phyloP scores from a whole-genome alignment of 2,113 vertebrate species.

The Phalacrocorax carbo region DNA sequence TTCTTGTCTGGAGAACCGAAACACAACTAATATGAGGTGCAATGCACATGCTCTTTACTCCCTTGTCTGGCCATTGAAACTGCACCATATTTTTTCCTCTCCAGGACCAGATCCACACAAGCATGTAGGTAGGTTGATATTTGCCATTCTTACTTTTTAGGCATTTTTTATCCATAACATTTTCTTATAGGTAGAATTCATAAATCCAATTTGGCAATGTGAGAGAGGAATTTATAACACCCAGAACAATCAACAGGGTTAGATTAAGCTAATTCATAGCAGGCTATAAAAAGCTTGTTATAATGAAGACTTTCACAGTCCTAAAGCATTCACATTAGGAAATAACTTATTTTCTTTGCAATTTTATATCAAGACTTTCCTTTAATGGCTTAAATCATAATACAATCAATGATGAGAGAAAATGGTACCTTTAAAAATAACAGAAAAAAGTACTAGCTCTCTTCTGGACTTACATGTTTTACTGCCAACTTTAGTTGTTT shows the following conservation, averaged over 20 bases:
- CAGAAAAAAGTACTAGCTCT: background rate
- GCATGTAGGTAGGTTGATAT: background rate
- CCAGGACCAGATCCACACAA: fast-evolving
- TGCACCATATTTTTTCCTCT: background rate
- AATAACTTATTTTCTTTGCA: background rate
- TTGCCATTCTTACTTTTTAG: background rate
- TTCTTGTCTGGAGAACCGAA: background rate
- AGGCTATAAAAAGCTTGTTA: background rate
- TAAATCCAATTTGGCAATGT: background rate
- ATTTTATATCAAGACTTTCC: background rate
- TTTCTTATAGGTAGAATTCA: background rate
- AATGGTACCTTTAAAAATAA: background rate
- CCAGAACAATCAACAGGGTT: background rate
- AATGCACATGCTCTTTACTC: background rate
- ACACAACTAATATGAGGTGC: background rate
- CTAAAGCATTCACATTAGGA: background rate
- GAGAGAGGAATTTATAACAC: background rate
- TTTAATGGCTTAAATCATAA: background rate
- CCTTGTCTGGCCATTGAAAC: background rate
- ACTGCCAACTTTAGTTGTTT: background rate
- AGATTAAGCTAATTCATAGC: background rate
- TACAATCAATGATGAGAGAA: background rate
- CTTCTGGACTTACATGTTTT: background rate
- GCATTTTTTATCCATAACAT: background rate
- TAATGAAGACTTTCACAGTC: background rate